Base-by-base conservation (phyloP, 1,140 invertebrate genomes). In the Pteromalus puparum region DNA sequence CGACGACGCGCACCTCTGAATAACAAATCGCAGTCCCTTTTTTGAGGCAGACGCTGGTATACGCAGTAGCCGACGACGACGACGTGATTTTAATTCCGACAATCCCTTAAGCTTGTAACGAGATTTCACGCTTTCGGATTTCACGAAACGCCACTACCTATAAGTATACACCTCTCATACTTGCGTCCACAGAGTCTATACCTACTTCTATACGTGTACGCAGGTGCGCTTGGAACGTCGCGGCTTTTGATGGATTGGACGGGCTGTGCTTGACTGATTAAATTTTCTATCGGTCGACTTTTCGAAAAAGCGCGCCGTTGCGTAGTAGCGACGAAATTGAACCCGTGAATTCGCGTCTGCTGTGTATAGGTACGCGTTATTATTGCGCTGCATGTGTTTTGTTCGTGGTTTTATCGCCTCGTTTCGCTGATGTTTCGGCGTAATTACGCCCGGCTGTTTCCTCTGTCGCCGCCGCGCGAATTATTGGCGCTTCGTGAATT, bases 41-140 rank as follows among this genome's bases (percentile, higher is more conserved):
- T 42, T 24, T 21, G 1, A 38, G 42, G 15, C 30, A 15, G 68
- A 28, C 24, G 38, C 68, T n/a, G 28, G 28, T 70, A 12, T 3
- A 13, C 68, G 53, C n/a, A 12, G 67, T 38, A 42, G 70, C 61
- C 30, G 30, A 34, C 30, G 30, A 88, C 90, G 89, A 88, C 90
- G 75, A 75, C 86, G 84, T 83, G 81, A 89, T 90, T 91, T 89
- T 89, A 89, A 92, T 91, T 88, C 88, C 85, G 74, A 85, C 90
- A 89, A 92, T 91, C 89, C 85, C 87, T 85, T 90, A 90, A 90
- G 88, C 87, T 87, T 76, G 78, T 91, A 90, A 91, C 88, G 86
- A 87, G 91, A 92, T 91, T 92, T 91, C 86, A 91, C 89, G 90
- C 90, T 90, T 91, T 90, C 88, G 82, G 90, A 90, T 90, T 91